Conservation (phyloP, 2,888 invertebrate genomes). For the Conus canariensis region DNA sequence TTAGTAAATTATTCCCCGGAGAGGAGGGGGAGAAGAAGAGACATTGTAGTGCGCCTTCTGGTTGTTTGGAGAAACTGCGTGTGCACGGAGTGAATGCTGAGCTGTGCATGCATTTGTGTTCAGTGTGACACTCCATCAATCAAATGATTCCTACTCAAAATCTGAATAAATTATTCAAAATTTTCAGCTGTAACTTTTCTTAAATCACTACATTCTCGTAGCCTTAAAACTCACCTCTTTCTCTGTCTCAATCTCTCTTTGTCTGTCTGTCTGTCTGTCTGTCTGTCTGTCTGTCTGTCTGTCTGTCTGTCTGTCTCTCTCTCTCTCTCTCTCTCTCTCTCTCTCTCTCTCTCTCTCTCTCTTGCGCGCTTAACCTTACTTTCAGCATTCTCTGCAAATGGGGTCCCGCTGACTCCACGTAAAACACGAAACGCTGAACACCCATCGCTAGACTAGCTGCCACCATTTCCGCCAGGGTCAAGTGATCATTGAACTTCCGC, state of each 20-base stretch:
- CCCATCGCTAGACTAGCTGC: constrained; percentile 23
- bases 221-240: not conserved
- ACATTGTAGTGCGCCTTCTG: too few species aligned
- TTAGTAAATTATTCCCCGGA: too few species aligned
- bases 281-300: not conserved
- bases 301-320: not conserved
- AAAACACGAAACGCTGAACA: constrained; percentile 33
- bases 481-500: constrained; percentile 5
- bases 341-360: not conserved
- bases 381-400: not conserved
- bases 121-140: too few species aligned
- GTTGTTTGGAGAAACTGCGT: too few species aligned
- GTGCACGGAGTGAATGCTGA: too few species aligned
- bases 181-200: too few species aligned
- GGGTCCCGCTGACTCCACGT: constrained; percentile 28
- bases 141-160: too few species aligned
- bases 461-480: constrained; percentile 26
- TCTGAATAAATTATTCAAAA: too few species aligned
- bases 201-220: too few species aligned
- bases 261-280: not conserved
- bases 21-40: too few species aligned
- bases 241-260: not conserved
- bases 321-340: not conserved
- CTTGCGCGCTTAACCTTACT: not conserved
- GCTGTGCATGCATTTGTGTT: too few species aligned